phyloP scores from a whole-genome alignment of 2,888 invertebrate genomes.

The Acanthosepion lycidas region DNA sequence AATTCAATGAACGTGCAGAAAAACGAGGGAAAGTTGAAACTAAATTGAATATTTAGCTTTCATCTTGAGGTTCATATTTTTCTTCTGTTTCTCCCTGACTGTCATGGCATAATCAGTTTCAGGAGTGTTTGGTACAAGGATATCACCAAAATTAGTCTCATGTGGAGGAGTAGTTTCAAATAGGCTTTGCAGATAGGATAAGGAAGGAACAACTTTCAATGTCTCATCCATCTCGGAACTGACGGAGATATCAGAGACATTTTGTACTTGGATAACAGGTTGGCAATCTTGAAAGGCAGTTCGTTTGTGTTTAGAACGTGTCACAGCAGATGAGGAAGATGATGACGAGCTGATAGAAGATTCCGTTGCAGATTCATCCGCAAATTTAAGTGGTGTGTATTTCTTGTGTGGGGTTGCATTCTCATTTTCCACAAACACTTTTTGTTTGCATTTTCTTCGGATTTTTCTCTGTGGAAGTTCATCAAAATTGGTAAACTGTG shows the following conservation, averaged over 20 bases:
- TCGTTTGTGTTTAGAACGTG: neutral
- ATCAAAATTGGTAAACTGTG: neutral
- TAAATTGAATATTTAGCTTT: neutral
- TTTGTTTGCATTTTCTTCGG: neutral
- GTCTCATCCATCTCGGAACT: neutral
- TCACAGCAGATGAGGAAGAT: neutral
- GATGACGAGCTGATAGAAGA: neutral
- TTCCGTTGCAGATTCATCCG: neutral
- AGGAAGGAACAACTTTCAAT: neutral
- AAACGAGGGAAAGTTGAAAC: neutral
- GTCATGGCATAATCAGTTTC: slow-evolving; percentile 59
- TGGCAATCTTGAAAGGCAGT: neutral
- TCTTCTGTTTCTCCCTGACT: slow-evolving; percentile 55
- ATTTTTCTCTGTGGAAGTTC: neutral
- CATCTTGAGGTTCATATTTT: neutral
- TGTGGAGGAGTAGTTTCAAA: neutral
- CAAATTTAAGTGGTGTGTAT: slow-evolving; percentile 23
- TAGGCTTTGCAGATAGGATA: neutral
- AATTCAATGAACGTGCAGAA: neutral
- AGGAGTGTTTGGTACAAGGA: slow-evolving; percentile 62
- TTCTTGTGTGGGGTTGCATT: neutral
- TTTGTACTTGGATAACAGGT: neutral
- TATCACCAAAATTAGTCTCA: slow-evolving; percentile 36
- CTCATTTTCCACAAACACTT: neutral
- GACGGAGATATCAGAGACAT: neutral